Conservation (phyloP, 2,888 invertebrate species). For the Machimus rusticus region DNA sequence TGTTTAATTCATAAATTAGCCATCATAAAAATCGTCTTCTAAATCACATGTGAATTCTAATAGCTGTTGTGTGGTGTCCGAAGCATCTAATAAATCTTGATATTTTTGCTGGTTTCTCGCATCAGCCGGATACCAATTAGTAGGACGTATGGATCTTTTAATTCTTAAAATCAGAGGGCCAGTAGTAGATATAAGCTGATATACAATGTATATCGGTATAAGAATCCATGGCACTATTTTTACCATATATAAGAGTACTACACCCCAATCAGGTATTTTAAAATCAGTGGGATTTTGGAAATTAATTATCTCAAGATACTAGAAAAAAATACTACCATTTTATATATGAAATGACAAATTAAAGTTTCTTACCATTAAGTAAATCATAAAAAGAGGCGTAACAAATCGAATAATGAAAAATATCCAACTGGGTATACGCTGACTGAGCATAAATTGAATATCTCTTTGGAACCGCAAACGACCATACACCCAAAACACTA, state of each 20-base stretch:
- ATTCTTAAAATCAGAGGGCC: constrained; percentile 54
- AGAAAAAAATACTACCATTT: neutral
- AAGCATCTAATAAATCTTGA: constrained; percentile 54
- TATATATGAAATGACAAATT: neutral
- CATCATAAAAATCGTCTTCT: constrained; percentile 40
- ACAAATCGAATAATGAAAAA: constrained; percentile 56
- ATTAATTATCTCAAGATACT: neutral
- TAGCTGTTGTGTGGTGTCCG: constrained; percentile 58
- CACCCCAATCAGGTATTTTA: neutral
- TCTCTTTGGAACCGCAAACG: constrained; percentile 70
- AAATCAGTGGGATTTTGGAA: neutral
- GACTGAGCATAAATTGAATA: constrained; percentile 73
- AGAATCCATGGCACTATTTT: constrained; percentile 53
- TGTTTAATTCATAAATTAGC: neutral
- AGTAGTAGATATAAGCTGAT: constrained; percentile 52
- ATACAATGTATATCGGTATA: constrained; percentile 56
- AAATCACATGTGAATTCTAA: constrained; percentile 10
- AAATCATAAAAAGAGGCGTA: constrained; percentile 54
- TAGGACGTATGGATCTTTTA: constrained; percentile 54
- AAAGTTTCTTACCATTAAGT: constrained; percentile 50
- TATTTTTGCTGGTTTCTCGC: constrained; percentile 56
- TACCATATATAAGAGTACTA: constrained; percentile 38
- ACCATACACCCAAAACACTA: constrained; percentile 86
- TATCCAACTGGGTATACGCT: constrained; percentile 65
- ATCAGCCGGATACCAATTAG: constrained; percentile 60